Percentiles rank a stretch among this genome's conserved stretches.
These are phyloP conservation scores for Drosophila mimetica DNA, from an alignment of 2,888 invertebrate species.

Conservation along the genomic window DNA sequence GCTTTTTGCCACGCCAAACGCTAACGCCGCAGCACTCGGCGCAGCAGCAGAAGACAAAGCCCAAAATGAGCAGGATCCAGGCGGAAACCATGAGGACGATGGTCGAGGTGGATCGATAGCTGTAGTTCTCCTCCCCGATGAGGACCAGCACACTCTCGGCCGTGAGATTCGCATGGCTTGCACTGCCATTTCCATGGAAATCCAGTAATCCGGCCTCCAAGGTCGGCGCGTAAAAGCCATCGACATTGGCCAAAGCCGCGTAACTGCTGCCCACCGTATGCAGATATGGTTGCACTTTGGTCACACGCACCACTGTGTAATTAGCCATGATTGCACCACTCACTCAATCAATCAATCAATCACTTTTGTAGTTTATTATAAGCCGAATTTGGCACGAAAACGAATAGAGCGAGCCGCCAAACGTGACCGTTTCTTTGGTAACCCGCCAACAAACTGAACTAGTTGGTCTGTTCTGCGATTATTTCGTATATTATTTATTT, in stretches of 20 bases:
- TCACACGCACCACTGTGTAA: constrained; percentile 59
- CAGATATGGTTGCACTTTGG: constrained; percentile 68
- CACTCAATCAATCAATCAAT: constrained; percentile 24
- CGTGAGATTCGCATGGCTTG: constrained; percentile 33
- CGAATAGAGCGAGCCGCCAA: constrained; percentile 29
- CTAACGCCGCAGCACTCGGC: constrained; percentile 80
- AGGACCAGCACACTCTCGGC: constrained; percentile 69
- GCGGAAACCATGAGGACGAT: constrained; percentile 82
- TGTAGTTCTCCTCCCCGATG: constrained; percentile 66
- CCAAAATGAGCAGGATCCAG: constrained; percentile 80
- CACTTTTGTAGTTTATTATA: constrained; percentile 17
- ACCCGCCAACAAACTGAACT: constrained; percentile 17
- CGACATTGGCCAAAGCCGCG: constrained; percentile 55
- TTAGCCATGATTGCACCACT: constrained; percentile 69
- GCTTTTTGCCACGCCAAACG: constrained; percentile 68
- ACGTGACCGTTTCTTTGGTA: constrained; percentile 39
- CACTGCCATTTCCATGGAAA: constrained; percentile 25
- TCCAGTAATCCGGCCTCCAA: constrained; percentile 24
- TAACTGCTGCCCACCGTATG: constrained; percentile 52
- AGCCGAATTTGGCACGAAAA: constrained; percentile 10
- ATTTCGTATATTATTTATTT: constrained; percentile 18
- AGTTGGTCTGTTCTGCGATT: constrained; percentile 15
- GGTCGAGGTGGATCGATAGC: constrained; percentile 72
- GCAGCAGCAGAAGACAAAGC: constrained; percentile 82
- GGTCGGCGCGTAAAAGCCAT: constrained; percentile 43